A percentile compares a stretch with the other conserved stretches of the same genome.
Conservation (phyloP, 2,113 vertebrate genomes). For the Tursiops truncatus region DNA sequence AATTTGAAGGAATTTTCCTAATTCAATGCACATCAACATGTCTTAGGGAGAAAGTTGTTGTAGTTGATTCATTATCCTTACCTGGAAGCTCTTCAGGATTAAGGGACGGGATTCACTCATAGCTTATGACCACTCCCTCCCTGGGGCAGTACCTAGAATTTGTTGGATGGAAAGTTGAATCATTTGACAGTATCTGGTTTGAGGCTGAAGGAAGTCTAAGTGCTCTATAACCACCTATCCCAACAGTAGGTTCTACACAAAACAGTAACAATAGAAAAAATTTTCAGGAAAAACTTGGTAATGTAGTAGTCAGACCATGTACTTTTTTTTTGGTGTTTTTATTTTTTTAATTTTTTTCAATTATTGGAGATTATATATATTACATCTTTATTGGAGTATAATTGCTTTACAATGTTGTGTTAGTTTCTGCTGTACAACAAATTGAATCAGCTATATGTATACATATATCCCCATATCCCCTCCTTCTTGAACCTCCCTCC, state of each 20-base stretch:
- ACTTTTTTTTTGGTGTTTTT: background rate
- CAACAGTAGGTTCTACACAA: background rate
- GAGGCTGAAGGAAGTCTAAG: background rate
- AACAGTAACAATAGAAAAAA: background rate
- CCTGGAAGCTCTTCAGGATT: background rate
- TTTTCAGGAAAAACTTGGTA: background rate
- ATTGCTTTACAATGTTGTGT: too few relatives aligned
- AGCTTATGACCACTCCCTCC: background rate
- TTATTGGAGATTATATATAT: too few relatives aligned
- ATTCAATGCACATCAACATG: background rate
- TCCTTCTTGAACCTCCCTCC: too few relatives aligned
- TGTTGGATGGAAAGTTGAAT: background rate
- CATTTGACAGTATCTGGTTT: background rate
- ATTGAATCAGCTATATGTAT: too few relatives aligned
- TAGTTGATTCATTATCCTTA: background rate
- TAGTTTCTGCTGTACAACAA: too few relatives aligned
- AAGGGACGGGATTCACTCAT: background rate
- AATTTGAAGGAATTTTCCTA: conserved; percentile 3
- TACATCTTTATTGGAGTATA: too few relatives aligned
- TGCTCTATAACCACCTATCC: background rate
- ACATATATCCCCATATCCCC: too few relatives aligned
- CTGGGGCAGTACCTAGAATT: background rate
- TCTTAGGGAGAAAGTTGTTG: background rate
- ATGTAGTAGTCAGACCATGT: background rate
- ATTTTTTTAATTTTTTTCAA: too few relatives aligned